These are phyloP conservation scores for Myotis daubentonii DNA, from an alignment of 2,797 vertebrate genomes.

Conservation along the genomic window DNA sequence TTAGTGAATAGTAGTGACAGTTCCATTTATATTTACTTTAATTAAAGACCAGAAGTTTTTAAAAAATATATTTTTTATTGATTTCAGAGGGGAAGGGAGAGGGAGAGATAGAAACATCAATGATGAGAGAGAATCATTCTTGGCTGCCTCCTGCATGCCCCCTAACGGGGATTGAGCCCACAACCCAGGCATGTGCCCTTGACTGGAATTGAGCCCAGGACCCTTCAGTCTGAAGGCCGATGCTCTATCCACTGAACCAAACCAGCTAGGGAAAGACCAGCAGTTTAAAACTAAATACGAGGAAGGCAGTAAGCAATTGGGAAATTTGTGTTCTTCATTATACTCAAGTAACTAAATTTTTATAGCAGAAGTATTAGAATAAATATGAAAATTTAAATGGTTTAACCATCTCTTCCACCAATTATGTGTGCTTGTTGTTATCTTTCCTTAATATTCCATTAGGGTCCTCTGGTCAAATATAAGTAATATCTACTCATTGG, in stretches of 20 bases:
- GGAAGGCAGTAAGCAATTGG: not conserved
- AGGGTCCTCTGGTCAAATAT: not conserved
- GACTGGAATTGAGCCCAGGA: too few species aligned
- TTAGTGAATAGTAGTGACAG: not conserved
- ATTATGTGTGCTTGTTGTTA: not conserved
- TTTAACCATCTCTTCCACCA: not conserved
- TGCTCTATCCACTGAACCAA: too few species aligned
- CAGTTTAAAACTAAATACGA: not conserved
- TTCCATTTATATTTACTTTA: not conserved
- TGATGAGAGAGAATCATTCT: too few species aligned
- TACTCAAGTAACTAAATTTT: not conserved
- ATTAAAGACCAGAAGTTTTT: not conserved
- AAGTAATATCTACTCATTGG: not conserved
- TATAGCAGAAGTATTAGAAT: not conserved
- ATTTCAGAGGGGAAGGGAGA: too few species aligned
- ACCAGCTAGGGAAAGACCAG: too few species aligned
- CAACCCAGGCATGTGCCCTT: too few species aligned
- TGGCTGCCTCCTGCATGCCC: too few species aligned
- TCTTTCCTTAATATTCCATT: not conserved
- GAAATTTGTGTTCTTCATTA: not conserved
- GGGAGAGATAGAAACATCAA: too few species aligned
- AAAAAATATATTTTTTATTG: too few species aligned
- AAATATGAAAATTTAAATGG: not conserved
- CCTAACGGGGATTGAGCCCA: too few species aligned
- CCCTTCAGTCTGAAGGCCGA: too few species aligned